Conservation (phyloP, 2,113 vertebrate genomes). For the Morone saxatilis region DNA sequence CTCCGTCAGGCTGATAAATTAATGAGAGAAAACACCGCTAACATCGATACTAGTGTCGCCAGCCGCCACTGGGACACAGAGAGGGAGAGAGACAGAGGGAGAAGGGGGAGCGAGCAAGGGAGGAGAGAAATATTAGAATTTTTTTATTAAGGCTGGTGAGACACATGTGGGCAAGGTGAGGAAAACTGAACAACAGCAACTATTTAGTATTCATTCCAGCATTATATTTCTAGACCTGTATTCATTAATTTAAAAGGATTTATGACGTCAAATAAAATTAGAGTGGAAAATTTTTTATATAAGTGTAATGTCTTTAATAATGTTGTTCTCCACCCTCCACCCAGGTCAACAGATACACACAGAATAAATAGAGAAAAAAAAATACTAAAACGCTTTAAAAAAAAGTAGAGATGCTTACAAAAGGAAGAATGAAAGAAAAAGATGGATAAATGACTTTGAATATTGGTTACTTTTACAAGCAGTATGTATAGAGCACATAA, state of each 20-base stretch:
- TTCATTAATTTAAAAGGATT: neutral
- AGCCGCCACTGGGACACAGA: conserved; percentile 37
- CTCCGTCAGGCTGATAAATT: conserved; percentile 74
- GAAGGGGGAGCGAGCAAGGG: neutral
- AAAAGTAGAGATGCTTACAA: no score
- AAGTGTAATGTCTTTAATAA: neutral
- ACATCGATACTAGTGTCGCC: conserved; percentile 75
- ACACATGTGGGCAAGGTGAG: neutral
- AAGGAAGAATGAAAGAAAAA: no score
- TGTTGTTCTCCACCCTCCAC: neutral
- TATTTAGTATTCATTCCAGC: neutral
- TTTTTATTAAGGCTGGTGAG: neutral
- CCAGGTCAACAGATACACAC: neutral
- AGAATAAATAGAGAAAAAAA: neutral
- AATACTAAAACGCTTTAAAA: no score
- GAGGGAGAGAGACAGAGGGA: neutral
- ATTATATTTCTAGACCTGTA: neutral
- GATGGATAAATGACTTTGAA: no score
- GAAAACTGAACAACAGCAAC: neutral
- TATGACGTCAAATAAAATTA: no score
- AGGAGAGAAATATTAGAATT: neutral
- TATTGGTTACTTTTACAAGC: no score
- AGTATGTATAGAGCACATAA: no score
- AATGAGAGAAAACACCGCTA: conserved; percentile 77
- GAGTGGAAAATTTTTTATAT: no score